A percentile compares a stretch with the other conserved stretches of the same genome.
These are phyloP conservation scores for Isurus oxyrinchus DNA, from an alignment of 2,113 vertebrate genomes.

Conservation along the genomic window DNA sequence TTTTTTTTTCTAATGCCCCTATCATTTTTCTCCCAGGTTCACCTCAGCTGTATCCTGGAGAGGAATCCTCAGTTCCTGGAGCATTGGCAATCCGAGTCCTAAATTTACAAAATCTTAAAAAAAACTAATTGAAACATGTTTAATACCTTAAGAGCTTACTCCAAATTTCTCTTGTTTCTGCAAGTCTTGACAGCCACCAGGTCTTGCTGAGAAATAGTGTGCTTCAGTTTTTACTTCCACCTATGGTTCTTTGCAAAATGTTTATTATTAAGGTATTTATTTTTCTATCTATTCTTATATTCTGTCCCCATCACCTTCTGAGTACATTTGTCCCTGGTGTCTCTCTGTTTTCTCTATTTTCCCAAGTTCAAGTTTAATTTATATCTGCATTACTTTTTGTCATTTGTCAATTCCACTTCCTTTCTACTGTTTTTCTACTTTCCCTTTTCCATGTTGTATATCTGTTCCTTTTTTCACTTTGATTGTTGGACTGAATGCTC, in stretches of 20 bases:
- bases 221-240: background rate
- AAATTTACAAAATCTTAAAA: too few relatives aligned
- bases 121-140: too few relatives aligned
- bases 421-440: background rate
- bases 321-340: background rate
- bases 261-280: background rate
- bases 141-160: background rate
- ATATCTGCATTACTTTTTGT: background rate
- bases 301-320: background rate
- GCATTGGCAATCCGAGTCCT: too few relatives aligned
- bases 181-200: background rate
- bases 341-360: background rate
- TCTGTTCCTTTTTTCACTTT: background rate
- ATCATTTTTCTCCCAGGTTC: too few relatives aligned
- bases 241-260: background rate
- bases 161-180: background rate
- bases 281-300: background rate
- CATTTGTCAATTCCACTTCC: background rate
- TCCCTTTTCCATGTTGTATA: background rate
- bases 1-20: too few relatives aligned
- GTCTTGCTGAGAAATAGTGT: background rate
- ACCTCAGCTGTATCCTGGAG: too few relatives aligned
- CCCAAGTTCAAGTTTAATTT: background rate
- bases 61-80: too few relatives aligned
- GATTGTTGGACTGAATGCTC: too few relatives aligned